These are phyloP conservation scores for Luperina nickerlii DNA, from an alignment of 2,888 invertebrate species.

Conservation along the genomic window DNA sequence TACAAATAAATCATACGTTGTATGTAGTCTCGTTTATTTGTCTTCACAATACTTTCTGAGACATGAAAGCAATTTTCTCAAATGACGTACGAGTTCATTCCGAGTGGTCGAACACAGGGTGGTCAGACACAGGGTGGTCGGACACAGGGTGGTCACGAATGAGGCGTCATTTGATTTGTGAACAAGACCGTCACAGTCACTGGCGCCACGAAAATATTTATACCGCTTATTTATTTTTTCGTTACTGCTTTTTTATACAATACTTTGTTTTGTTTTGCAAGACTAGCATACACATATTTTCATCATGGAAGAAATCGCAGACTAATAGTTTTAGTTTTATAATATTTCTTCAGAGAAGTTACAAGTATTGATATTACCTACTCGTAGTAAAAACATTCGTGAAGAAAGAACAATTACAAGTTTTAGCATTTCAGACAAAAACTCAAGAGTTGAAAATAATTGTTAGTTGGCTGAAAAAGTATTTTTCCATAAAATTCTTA, in stretches of 20 bases:
- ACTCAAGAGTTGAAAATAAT: background rate
- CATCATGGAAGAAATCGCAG: background rate
- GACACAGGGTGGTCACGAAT: slow-evolving; percentile 5
- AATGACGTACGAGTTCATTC: slow-evolving; percentile 12
- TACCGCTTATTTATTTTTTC: slow-evolving; percentile 13
- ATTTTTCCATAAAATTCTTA: background rate
- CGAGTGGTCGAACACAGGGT: background rate
- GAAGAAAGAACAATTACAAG: background rate
- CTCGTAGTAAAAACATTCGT: background rate
- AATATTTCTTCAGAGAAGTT: background rate
- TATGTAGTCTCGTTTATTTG: slow-evolving; percentile 8
- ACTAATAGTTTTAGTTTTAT: background rate
- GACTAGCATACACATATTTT: background rate
- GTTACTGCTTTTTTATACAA: background rate
- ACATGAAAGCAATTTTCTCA: slow-evolving; percentile 40
- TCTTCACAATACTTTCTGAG: slow-evolving; percentile 27
- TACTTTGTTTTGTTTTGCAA: background rate
- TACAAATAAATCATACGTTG: slow-evolving; percentile 9
- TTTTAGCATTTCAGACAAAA: background rate
- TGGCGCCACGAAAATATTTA: slow-evolving; percentile 5
- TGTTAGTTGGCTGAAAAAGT: background rate
- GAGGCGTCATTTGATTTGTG: slow-evolving; percentile 29
- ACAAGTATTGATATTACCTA: background rate
- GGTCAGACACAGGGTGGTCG: slow-evolving; percentile 7
- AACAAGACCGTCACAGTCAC: background rate